Evolutionary conservation across 2,888 invertebrate genomes (phyloP), one percentile per base, ranked within the genome.

Genomic region (Lasiommata megera): DNA sequence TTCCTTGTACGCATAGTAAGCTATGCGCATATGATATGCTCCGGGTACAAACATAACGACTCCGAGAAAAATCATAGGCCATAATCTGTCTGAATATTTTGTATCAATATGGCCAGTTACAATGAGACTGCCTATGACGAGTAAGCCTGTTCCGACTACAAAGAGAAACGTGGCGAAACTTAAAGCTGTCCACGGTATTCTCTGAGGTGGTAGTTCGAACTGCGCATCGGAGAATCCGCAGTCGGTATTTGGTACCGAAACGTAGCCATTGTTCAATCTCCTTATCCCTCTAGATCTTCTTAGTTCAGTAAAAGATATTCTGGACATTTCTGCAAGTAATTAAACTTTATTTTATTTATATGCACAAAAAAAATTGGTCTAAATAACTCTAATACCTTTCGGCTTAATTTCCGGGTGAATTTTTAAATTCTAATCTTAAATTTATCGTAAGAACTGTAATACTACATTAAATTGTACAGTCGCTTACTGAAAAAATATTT

Each of bases 21-120:
- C 96, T 74, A 98, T 96, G 69, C 96, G 93, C 47, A 97, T 94
- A 78, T 98, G 97, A 83, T 98, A 98, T 52, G 96, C 95, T 38
- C 97, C 98, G 0, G 98, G 98, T 66, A 98, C 94, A 75, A 98
- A 97, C 96, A 97, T 97, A 37, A 98, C 91, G 17, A 93, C 90
- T 31, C 98, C 98, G 72, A 98, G 88, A 67, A 97, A 94, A 63
- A 97, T 93, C 82, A 98, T 93, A 0, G 97, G 97, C 96, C 96
- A 97, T 79, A 96, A 94, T 62, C 97, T 92, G 80, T 97, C 97
- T 1, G 94, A 93, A 83, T 97, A 97, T 93, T 96, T 94, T 31
- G 94, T 92, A 73, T 95, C 94, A 74, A 97, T 95, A 71, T 95
- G 94, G 14, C 97, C 97, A 59, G 94, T 93, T 23, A 96, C 93